Base-by-base conservation (phyloP, 2,888 invertebrate species). In the Parnassius mnemosyne region DNA sequence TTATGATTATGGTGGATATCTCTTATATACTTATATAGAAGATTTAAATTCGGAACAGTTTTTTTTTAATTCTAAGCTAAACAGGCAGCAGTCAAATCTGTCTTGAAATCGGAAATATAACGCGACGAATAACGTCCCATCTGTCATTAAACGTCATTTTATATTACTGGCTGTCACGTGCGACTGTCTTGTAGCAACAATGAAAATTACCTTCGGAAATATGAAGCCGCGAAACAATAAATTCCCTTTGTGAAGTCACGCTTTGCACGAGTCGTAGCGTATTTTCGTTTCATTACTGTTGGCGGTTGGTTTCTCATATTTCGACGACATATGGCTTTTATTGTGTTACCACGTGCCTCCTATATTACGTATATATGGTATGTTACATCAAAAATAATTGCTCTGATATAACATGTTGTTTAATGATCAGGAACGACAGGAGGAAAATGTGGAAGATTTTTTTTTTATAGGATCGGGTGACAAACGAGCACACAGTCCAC, bases 281-380 rank as follows among this genome's bases (percentile, higher is more conserved):
- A 60, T 60, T 54, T 60, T 60, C 60, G 50, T 60, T 54, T 60
- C 54, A 60, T 54, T 60, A 60, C 60, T 7, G 54, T 11, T 49
- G 42, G 49, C 54, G 53, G 53, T 60, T 60, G 53, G 59, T 49
- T 53, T 34, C 59, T 49, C 49, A 53, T 16, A 42, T 53, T 54
- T 41, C 60, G 13, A 47, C 54, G 54, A 54, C 60, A 54, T 50
- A 42, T 49, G 49, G 41, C 25, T 54, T 60, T 54, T 54, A 60
- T 60, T 60, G 47, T 53, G 54, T 43, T 50, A 34, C 34, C 7
- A 1, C 7, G 34, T 34, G 20, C 20, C 20, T 20, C 7, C 34
- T 34, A 34, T 34, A 34, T 34, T 34, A 34, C 7, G 34, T 34
- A 34, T 34, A 34, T 34, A 34, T 34, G 7, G 34, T 34, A 34